phyloP scores from a whole-genome alignment of 1,140 invertebrate species.

The Ptiloglossa arizonensis region DNA sequence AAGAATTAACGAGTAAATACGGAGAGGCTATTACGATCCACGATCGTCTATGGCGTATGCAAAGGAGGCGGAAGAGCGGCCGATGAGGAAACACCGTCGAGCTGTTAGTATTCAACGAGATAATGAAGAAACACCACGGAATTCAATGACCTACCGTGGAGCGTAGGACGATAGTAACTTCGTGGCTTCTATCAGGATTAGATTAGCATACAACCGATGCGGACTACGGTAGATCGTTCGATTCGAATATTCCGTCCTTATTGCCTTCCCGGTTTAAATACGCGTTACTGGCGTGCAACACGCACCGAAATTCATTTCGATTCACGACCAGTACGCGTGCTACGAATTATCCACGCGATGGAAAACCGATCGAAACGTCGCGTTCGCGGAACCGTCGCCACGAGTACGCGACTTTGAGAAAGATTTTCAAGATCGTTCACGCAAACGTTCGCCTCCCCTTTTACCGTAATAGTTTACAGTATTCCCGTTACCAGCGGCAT shows the following conservation, averaged over 20 bases:
- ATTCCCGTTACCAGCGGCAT: too few species aligned
- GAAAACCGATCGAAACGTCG: too few species aligned
- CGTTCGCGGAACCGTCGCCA: too few species aligned
- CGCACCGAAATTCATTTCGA: conserved; percentile 34
- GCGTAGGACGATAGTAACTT: conserved; percentile 52
- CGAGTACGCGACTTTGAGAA: too few species aligned
- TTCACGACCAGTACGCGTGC: background rate
- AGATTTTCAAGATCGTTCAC: too few species aligned
- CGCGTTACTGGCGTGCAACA: conserved; percentile 1
- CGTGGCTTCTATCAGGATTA: conserved; percentile 52
- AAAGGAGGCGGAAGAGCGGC: conserved; percentile 52
- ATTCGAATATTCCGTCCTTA: conserved; percentile 26
- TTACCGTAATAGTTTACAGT: too few species aligned
- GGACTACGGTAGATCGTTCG: conserved; percentile 9
- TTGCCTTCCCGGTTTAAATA: background rate
- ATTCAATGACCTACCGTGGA: conserved; percentile 43
- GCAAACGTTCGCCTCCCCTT: too few species aligned
- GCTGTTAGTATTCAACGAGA: conserved; percentile 60
- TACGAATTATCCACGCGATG: background rate
- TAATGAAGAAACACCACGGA: conserved; percentile 47
- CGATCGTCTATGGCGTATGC: conserved; percentile 33
- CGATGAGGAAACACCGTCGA: conserved; percentile 54
- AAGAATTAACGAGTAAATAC: conserved; percentile 52
- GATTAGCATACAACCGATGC: conserved; percentile 54
- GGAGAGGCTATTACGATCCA: conserved; percentile 32